Percentiles rank a stretch among this genome's conserved stretches.
Evolutionary conservation across 2,888 invertebrate genomes (phyloP).

Genomic region (Neoitamus cyanurus): DNA sequence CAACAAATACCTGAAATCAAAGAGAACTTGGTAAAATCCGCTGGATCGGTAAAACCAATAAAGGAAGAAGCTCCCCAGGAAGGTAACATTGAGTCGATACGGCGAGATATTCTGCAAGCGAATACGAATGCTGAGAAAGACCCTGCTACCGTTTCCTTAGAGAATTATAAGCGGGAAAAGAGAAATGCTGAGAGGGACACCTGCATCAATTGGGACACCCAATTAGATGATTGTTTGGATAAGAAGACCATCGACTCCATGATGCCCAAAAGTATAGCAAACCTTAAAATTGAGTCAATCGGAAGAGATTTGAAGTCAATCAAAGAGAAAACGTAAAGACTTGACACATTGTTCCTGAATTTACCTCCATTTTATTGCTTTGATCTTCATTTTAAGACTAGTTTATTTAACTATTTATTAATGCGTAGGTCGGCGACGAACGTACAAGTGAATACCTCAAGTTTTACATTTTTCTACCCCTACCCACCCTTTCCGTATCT

Average conservation of each 20-base stretch:
- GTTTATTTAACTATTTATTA: neutral
- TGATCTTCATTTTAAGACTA: neutral
- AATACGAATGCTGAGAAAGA: slow-evolving; percentile 50
- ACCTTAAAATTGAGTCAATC: slow-evolving; percentile 51
- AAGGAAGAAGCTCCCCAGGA: slow-evolving; percentile 17
- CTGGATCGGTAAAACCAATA: neutral
- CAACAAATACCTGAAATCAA: neutral
- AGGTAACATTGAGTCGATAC: slow-evolving; percentile 60
- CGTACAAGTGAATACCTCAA: neutral
- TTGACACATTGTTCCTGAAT: neutral
- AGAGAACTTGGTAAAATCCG: neutral
- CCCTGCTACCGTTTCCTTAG: neutral
- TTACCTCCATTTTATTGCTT: neutral
- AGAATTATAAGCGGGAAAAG: slow-evolving; percentile 23
- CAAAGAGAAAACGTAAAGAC: slow-evolving; percentile 53
- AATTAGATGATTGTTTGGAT: slow-evolving; percentile 56
- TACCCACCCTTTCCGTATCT: neutral
- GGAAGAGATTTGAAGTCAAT: slow-evolving; percentile 64
- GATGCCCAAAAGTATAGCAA: slow-evolving; percentile 46
- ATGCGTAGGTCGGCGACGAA: neutral
- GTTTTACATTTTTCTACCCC: neutral
- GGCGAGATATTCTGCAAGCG: slow-evolving; percentile 60
- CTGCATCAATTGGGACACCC: slow-evolving; percentile 46
- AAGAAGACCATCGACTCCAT: slow-evolving; percentile 56
- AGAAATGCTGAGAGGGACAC: neutral